These are phyloP conservation scores for Batillaria attramentaria DNA, from an alignment of 1,140 invertebrate species.

Conservation along the genomic window DNA sequence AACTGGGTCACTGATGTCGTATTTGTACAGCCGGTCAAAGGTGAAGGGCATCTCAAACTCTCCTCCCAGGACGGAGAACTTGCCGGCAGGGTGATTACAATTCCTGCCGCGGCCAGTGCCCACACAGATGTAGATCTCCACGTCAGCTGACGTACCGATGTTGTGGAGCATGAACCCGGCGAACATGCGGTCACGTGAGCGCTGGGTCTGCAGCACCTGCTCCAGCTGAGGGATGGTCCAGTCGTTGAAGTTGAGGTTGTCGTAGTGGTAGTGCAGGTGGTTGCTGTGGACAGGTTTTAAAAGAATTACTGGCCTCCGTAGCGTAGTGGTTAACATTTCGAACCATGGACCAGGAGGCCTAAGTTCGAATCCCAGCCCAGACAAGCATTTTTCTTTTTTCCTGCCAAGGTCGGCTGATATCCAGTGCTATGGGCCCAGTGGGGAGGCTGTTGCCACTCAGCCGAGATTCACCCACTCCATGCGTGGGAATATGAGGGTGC, in stretches of 20 bases:
- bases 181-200: slow-evolving; percentile 35
- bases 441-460: too few relatives aligned
- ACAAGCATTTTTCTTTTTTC: too few relatives aligned
- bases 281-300: too few relatives aligned
- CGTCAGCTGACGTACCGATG: slow-evolving; percentile 38
- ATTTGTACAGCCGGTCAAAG: slow-evolving; percentile 46
- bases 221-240: slow-evolving; percentile 44
- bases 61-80: slow-evolving; percentile 44
- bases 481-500: too few relatives aligned
- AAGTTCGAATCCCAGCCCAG: too few relatives aligned
- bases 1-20: slow-evolving; percentile 33
- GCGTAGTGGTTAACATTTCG: too few relatives aligned
- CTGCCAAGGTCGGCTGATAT: too few relatives aligned
- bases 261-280: slow-evolving; percentile 47
- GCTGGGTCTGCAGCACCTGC: slow-evolving; percentile 23
- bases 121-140: slow-evolving; percentile 42
- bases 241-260: slow-evolving; percentile 41
- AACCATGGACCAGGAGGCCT: too few relatives aligned
- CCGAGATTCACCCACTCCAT: too few relatives aligned
- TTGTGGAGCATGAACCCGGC: slow-evolving; percentile 44
- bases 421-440: too few relatives aligned
- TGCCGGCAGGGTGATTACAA: slow-evolving; percentile 44
- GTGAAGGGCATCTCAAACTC: slow-evolving; percentile 45
- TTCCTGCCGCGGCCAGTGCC: slow-evolving; percentile 20
- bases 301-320: too few relatives aligned